These are phyloP conservation scores for Sialia sialis DNA, from an alignment of 2,113 vertebrate species.

Conservation along the genomic window DNA sequence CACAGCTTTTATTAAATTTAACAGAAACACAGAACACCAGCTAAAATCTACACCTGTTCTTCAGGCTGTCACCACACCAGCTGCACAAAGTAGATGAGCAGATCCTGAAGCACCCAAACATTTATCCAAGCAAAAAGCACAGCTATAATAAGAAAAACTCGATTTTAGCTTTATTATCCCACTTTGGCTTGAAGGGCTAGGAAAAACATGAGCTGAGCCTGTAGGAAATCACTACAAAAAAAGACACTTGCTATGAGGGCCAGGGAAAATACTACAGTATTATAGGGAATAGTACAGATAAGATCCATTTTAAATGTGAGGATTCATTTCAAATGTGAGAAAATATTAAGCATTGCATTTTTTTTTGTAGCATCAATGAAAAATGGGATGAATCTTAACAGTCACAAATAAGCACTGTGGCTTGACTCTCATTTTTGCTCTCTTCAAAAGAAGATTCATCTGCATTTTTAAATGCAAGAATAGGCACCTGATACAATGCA, in stretches of 20 bases:
- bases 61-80: neutral
- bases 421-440: neutral
- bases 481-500: neutral
- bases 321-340: neutral
- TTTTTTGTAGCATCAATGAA: neutral
- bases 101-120: neutral
- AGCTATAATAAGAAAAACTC: neutral
- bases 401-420: neutral
- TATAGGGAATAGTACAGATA: neutral
- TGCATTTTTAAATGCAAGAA: slow-evolving; percentile 18
- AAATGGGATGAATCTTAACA: neutral
- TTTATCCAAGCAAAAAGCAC: neutral
- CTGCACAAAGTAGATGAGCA: neutral
- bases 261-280: neutral
- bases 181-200: neutral
- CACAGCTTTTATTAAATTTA: neutral
- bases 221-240: neutral
- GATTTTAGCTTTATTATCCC: neutral
- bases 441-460: neutral
- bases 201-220: neutral
- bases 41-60: neutral
- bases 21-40: neutral
- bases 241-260: neutral
- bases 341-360: neutral
- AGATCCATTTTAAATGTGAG: neutral